Percentiles rank a stretch among this genome's conserved stretches.
These are phyloP conservation scores for Oreohelix idahoensis DNA, from an alignment of 1,140 invertebrate genomes.

Conservation along the genomic window DNA sequence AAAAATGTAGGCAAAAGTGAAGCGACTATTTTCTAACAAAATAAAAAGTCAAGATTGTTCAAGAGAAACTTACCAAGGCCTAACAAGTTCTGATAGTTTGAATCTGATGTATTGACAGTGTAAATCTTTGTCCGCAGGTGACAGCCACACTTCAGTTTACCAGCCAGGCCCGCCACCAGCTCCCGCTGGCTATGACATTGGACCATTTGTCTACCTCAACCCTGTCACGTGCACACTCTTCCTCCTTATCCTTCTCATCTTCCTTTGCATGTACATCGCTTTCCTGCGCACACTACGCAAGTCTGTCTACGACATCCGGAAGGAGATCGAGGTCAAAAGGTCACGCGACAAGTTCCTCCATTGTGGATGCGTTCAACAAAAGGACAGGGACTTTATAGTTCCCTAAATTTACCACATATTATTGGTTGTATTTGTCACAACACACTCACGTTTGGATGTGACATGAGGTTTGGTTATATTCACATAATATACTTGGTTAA, in stretches of 20 bases:
- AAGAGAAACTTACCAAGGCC: too few relatives aligned
- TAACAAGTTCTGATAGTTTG: too few relatives aligned
- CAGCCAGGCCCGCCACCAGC: not conserved
- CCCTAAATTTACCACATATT: not conserved
- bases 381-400: not conserved
- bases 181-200: not conserved
- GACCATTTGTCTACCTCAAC: slow-evolving; percentile 5
- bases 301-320: slow-evolving; percentile 24
- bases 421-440: too few relatives aligned
- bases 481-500: too few relatives aligned
- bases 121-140: not conserved
- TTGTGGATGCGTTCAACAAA: not conserved
- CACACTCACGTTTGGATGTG: too few relatives aligned
- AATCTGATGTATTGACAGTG: too few relatives aligned
- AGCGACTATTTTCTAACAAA: too few relatives aligned
- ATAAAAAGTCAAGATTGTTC: too few relatives aligned
- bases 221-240: slow-evolving; percentile 7
- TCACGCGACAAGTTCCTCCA: slow-evolving; percentile 16
- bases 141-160: not conserved
- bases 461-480: too few relatives aligned
- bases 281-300: slow-evolving; percentile 6
- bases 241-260: not conserved
- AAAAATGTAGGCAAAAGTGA: too few relatives aligned
- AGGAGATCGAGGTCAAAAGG: not conserved
- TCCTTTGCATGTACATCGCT: not conserved